Evolutionary conservation across 2,888 invertebrate genomes (phyloP).

Genomic region (Metalampra italica): DNA sequence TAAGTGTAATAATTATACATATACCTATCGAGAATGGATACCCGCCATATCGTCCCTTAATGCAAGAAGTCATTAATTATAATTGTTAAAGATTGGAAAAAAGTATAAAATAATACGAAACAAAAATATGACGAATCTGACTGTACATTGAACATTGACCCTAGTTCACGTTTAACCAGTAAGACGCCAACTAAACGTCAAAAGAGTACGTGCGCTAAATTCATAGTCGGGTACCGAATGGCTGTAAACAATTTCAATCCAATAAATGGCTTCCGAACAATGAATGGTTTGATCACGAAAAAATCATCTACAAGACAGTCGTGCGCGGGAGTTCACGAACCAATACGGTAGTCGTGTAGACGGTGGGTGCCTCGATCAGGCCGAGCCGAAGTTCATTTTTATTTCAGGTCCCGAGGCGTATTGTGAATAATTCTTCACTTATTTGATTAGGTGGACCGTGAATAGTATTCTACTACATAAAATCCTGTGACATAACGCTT

Average conservation of each 20-base stretch:
- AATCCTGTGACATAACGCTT: too few relatives aligned
- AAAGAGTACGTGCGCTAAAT: constrained; percentile 43
- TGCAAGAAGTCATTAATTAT: too few relatives aligned
- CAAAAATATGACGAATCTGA: neutral
- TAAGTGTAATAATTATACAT: too few relatives aligned
- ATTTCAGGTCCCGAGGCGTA: neutral
- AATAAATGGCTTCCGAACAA: constrained; percentile 75
- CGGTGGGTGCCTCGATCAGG: constrained; percentile 4
- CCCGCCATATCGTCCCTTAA: too few relatives aligned
- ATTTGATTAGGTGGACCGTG: too few relatives aligned
- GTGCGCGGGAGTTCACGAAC: constrained; percentile 56
- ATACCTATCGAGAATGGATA: too few relatives aligned
- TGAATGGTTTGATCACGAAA: constrained; percentile 74
- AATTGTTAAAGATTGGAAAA: too few relatives aligned
- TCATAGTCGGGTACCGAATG: constrained; percentile 39
- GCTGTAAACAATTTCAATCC: constrained; percentile 67
- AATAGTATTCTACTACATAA: too few relatives aligned
- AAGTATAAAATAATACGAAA: too few relatives aligned
- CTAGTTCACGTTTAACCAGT: constrained; percentile 21
- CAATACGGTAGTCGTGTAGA: constrained; percentile 62
- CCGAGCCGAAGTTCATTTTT: neutral
- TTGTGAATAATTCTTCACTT: too few relatives aligned
- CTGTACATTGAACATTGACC: constrained; percentile 6
- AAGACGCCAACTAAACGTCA: constrained; percentile 12
- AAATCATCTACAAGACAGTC: constrained; percentile 74